Evolutionary conservation across 2,113 vertebrate species (phyloP).

Genomic region (Nettapus auritus): DNA sequence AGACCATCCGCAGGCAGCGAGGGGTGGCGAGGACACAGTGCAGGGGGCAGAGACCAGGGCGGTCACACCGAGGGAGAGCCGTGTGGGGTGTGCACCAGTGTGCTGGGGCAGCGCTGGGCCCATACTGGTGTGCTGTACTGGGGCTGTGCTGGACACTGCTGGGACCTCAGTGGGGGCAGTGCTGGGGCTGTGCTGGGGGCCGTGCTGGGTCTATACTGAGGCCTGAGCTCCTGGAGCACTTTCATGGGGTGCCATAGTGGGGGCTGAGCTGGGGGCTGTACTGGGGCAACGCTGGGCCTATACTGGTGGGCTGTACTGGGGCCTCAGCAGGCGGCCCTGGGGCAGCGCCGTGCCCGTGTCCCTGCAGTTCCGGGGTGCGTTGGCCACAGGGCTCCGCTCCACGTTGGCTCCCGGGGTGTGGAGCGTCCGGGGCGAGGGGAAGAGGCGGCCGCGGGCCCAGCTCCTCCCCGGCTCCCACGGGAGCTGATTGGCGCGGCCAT

Average conservation of each 20-base stretch:
- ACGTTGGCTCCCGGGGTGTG: background rate
- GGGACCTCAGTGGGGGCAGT: no score
- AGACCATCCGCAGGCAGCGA: background rate
- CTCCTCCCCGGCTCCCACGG: conserved; percentile 8
- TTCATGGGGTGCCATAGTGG: no score
- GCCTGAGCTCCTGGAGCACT: no score
- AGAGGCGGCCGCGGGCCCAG: conserved; percentile 4
- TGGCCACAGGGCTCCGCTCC: background rate
- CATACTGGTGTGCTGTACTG: no score
- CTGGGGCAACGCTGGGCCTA: accelerated
- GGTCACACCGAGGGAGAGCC: background rate
- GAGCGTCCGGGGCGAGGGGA: background rate
- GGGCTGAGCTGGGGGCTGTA: background rate
- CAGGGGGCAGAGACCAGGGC: background rate
- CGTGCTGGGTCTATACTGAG: no score
- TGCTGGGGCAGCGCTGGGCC: no score
- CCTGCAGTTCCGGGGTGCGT: background rate
- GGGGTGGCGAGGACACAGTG: background rate
- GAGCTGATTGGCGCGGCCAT: conserved; percentile 18
- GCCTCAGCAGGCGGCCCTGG: background rate
- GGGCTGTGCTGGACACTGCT: no score
- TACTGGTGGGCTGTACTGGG: background rate
- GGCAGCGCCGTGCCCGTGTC: background rate
- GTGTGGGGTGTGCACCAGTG: background rate
- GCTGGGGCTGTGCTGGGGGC: no score